A percentile compares a stretch with the other conserved stretches of the same genome.
Conservation (phyloP, 2,113 vertebrate genomes). For the Bettongia penicillata region DNA sequence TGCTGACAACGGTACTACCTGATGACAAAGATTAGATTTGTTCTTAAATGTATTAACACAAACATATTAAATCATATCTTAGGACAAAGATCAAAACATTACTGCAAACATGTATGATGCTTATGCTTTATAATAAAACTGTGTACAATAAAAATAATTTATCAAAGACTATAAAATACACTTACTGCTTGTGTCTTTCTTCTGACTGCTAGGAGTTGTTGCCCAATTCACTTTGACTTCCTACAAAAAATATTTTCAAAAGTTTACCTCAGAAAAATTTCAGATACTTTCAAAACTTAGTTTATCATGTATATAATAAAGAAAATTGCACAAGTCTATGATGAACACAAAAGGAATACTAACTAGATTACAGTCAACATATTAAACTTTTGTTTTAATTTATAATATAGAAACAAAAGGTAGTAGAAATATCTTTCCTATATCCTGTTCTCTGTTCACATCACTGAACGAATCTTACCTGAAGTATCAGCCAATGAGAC, state of each 20-base stretch:
- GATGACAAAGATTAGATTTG: conserved; percentile 86
- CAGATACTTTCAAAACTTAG: conserved; percentile 5
- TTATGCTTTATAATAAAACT: conserved; percentile 74
- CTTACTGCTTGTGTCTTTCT: conserved; percentile 99
- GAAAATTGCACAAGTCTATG: not conserved
- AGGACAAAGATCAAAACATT: conserved; percentile 77
- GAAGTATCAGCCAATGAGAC: not conserved
- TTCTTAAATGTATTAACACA: conserved; percentile 84
- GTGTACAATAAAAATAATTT: conserved; percentile 62
- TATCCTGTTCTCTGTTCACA: conserved; percentile 28
- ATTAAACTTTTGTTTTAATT: conserved; percentile 28
- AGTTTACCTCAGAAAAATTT: conserved; percentile 59
- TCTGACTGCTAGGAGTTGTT: conserved; percentile 99
- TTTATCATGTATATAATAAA: conserved; percentile 22
- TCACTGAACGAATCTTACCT: conserved; percentile 42
- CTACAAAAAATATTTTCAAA: conserved; percentile 82
- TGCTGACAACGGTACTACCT: conserved; percentile 86
- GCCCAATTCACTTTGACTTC: conserved; percentile 99
- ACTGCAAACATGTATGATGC: conserved; percentile 72
- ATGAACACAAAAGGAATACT: conserved; percentile 8
- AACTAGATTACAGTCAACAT: conserved; percentile 17
- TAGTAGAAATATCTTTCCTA: conserved; percentile 44
- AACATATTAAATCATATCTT: conserved; percentile 80
- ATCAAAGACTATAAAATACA: conserved; percentile 71
- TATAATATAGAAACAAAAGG: conserved; percentile 8